Percentiles rank a stretch among this genome's conserved stretches.
Evolutionary conservation across 2,113 vertebrate genomes (phyloP).

Genomic region (Atherinomorus stipes): DNA sequence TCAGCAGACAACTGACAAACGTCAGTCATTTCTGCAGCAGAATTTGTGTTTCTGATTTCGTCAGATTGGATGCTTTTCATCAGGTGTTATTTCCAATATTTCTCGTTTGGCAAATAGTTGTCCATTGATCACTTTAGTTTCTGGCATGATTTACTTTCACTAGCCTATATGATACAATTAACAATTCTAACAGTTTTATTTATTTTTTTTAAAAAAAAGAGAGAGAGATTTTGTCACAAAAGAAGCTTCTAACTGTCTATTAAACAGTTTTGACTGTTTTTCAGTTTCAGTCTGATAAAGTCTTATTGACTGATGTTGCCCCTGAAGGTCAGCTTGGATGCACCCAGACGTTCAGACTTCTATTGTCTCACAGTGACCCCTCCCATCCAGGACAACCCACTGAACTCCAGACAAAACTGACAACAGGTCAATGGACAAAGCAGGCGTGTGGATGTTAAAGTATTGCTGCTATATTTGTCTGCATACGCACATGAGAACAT

Average conservation of each 20-base stretch:
- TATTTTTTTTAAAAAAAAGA: too few relatives aligned
- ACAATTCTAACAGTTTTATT: neutral
- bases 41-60: neutral
- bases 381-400: slow-evolving; percentile 38
- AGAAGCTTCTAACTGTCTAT: neutral
- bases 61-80: neutral
- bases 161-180: neutral
- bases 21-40: neutral
- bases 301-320: slow-evolving; percentile 21
- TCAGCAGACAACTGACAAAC: neutral
- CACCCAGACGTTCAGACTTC: slow-evolving; percentile 42
- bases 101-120: neutral
- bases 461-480: slow-evolving; percentile 61
- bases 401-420: slow-evolving; percentile 42
- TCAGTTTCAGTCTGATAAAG: neutral
- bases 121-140: neutral
- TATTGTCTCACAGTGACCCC: slow-evolving; percentile 67
- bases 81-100: neutral
- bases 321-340: slow-evolving; percentile 41
- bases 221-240: neutral
- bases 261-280: neutral
- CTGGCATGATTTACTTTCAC: neutral
- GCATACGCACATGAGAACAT: slow-evolving; percentile 24
- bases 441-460: slow-evolving; percentile 6
- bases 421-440: slow-evolving; percentile 52